Evolutionary conservation across 2,113 vertebrate species (phyloP), one percentile per base, ranked within the genome.

Genomic region (Pipra filicauda): DNA sequence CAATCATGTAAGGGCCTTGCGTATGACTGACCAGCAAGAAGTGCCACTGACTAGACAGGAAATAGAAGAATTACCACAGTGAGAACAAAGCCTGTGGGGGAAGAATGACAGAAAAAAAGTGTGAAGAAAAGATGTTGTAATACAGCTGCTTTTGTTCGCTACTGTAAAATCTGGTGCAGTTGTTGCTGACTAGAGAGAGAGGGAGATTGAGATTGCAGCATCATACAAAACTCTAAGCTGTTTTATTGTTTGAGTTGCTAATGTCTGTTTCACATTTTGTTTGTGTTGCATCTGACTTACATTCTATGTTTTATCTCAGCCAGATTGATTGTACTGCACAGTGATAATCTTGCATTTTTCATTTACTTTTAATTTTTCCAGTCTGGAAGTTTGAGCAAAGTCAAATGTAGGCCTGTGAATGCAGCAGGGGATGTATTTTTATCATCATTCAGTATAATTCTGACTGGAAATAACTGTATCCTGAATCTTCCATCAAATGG

Each of bases 21-120:
- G 16, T 95, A 94, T 90, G 59, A 15, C 81, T 92, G 64, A 89
- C 64, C 28, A 59, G 74, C 74, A 82, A 90, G 71, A 88, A 88
- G 41, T 74, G 44, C 52, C 79, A 20, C 69, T 76, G 54, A 85
- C 93, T 92, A 71, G 65, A 66, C 62, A 83, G 84, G 74, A 91
- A 93, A 35, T 48, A 88, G 35, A 92, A 78, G 64, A 57, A 71
- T 84, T 59, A 85, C 58, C n/a, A 33, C 19, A 82, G 58, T 65
- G 26, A 93, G 64, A 95, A 77, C 37, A 85, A 69, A 92, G 67
- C 76, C 12, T 33, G 8, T 21, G 9, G 31, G 16, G 24, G n/a
- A 15, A 24, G 15, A 39, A 52, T 67, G 61, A 33, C 11, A 15
- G 22, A 22, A 35, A 20, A 73, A 91, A 79, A n/a, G 6, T 26